Base-by-base conservation (phyloP, 2,797 vertebrate species). In the Dendrocincla fuliginosa region DNA sequence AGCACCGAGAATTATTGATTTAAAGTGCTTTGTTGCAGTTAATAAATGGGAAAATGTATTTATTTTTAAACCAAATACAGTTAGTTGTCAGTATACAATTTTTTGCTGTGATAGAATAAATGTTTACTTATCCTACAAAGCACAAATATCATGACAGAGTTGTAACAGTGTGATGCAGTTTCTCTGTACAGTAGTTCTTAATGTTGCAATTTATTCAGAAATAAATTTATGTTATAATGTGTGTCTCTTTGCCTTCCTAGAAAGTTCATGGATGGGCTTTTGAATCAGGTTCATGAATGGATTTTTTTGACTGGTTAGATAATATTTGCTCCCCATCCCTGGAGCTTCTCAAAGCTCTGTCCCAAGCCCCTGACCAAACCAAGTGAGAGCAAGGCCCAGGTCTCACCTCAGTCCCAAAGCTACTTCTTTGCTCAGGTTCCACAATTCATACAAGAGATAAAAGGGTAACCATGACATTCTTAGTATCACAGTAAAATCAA, bases 191-290 rank as follows among this genome's bases (percentile, higher is more conserved):
- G 69, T 96, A 95, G 97, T 98, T 98, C 92, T 98, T 98, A 98
- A 98, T 98, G 98, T 99, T 98, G 97, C 97, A 97, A 98, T 98
- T 98, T 98, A 98, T 98, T 98, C 83, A 98, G 98, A 97, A 99
- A 99, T 99, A 99, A 99, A 99, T 97, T 97, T 97, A 95, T 97
- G 98, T 98, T 95, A 90, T 28, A 68, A 90, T 78, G 96, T 81
- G 97, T 94, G 95, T 84, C 30, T 87, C 74, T 89, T 92, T 55
- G 86, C 24, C 42, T 97, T 85, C 82, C 46, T 75, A 53, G 73
- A 49, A 87, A 11, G 6, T 65, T 71, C 16, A 7, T 4, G 6
- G 64, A 41, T 3, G 9, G 50, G 32, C 37, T 59, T 61, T 61
- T 28, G 37, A 41, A 22, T 41, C 41, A 13, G 27, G 37, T 30